Conservation (phyloP, 2,797 vertebrate species). For the Heteromormyrus szaboi region DNA sequence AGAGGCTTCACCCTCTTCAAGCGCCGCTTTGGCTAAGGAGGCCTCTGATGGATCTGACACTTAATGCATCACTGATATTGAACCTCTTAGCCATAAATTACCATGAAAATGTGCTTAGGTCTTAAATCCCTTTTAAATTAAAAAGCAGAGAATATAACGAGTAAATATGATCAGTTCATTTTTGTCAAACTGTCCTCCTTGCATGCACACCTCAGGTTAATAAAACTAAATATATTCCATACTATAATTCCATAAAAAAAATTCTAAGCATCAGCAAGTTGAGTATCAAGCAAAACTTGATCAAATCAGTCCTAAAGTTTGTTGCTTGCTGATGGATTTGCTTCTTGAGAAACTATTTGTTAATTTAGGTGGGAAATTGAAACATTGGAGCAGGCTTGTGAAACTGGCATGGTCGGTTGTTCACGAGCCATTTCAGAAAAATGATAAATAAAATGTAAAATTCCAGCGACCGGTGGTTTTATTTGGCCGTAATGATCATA, state of each 20-base stretch:
- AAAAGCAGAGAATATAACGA: background rate
- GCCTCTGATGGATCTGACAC: background rate
- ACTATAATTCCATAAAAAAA: background rate
- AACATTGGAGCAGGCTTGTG: background rate
- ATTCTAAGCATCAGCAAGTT: too few species aligned
- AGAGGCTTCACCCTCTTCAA: background rate
- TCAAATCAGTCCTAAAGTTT: background rate
- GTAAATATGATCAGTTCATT: background rate
- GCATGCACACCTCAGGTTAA: background rate
- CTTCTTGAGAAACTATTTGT: background rate
- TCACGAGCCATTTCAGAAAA: background rate
- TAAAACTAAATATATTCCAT: background rate
- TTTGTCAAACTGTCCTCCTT: background rate
- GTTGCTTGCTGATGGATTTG: background rate
- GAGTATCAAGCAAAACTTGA: background rate
- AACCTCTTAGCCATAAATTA: background rate
- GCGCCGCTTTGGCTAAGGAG: background rate
- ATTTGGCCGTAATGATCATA: background rate
- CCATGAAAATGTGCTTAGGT: background rate
- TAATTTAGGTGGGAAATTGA: background rate
- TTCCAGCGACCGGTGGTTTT: background rate
- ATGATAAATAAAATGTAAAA: conserved; percentile 1
- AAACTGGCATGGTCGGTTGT: background rate
- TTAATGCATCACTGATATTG: background rate
- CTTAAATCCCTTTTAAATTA: background rate